phyloP scores from a whole-genome alignment of 1,140 invertebrate genomes.

The Meloidogyne exigua region DNA sequence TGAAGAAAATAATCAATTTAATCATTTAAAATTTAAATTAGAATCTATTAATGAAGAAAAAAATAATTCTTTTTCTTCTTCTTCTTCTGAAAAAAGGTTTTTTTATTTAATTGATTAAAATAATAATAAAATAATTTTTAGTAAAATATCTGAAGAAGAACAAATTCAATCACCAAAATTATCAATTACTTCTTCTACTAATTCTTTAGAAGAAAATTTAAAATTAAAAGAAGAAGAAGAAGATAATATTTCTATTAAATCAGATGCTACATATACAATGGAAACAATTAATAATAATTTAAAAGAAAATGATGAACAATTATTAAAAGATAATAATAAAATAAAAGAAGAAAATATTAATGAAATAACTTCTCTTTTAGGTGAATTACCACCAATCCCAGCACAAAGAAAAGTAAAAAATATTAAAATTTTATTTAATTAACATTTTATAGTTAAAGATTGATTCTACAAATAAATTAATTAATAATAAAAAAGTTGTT shows the following conservation, averaged over 20 bases:
- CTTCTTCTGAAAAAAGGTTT: not conserved
- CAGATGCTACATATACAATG: conserved; percentile 28
- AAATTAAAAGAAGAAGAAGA: conserved; percentile 9
- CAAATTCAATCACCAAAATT: conserved; percentile 1
- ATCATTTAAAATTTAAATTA: conserved; percentile 11
- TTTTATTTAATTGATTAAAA: not conserved
- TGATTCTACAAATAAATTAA: conserved; percentile 9
- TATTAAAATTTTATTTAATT: conserved; percentile 8
- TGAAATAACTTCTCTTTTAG: conserved; percentile 8
- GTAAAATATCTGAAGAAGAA: not conserved
- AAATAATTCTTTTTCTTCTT: not conserved
- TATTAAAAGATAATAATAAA: too few species aligned
- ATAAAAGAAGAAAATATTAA: conserved; percentile 9
- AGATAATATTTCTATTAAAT: conserved; percentile 14
- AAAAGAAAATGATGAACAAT: not conserved
- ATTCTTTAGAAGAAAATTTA: conserved; percentile 5
- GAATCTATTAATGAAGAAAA: not conserved
- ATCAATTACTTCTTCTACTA: not conserved
- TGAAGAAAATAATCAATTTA: too few species aligned
- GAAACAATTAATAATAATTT: conserved; percentile 6
- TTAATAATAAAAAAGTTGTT: conserved; percentile 25
- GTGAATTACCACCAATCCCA: conserved; percentile 4
- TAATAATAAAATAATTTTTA: not conserved
- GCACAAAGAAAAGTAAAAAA: conserved; percentile 4
- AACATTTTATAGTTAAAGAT: not conserved